Percentiles rank a stretch among this genome's conserved stretches.
phyloP scores from a whole-genome alignment of 2,888 invertebrate species.

The Caenorhabditis doughertyi region DNA sequence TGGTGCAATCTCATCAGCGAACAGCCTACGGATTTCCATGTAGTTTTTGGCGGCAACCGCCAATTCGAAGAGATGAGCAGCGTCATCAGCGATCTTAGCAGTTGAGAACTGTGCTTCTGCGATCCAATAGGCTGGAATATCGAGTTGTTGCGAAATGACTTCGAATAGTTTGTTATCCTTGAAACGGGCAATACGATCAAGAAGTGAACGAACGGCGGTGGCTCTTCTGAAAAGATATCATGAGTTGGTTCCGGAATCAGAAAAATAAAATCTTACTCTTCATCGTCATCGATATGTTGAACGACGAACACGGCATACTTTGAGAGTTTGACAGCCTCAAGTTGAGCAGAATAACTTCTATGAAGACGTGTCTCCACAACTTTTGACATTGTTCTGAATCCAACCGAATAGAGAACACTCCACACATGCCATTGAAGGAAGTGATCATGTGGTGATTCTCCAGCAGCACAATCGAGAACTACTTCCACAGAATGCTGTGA shows the following conservation, averaged over 20 bases:
- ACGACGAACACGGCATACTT: constrained; percentile 69
- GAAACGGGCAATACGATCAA: constrained; percentile 61
- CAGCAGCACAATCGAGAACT: constrained; percentile 64
- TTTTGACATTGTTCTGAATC: constrained; percentile 68
- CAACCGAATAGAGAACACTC: constrained; percentile 67
- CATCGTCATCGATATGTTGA: constrained; percentile 70
- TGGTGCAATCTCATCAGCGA: constrained; percentile 71
- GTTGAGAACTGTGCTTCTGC: constrained; percentile 67
- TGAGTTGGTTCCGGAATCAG: neutral
- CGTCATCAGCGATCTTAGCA: constrained; percentile 56
- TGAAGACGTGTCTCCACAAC: constrained; percentile 68
- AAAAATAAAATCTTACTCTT: constrained; percentile 58
- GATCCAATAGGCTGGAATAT: constrained; percentile 68
- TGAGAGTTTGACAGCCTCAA: constrained; percentile 56
- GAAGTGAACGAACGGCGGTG: constrained; percentile 31
- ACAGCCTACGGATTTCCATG: constrained; percentile 59
- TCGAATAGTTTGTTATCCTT: constrained; percentile 41
- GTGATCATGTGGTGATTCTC: constrained; percentile 52
- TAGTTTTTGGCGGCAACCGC: constrained; percentile 62
- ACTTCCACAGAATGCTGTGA: constrained; percentile 63
- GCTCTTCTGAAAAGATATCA: constrained; percentile 42
- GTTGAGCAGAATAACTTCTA: constrained; percentile 66
- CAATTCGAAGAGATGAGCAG: constrained; percentile 52
- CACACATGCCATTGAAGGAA: constrained; percentile 71
- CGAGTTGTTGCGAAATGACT: constrained; percentile 41